Percentiles rank a stretch among this genome's conserved stretches.
Conservation (phyloP, 2,113 vertebrate genomes). For the Chaenogobius annularis region DNA sequence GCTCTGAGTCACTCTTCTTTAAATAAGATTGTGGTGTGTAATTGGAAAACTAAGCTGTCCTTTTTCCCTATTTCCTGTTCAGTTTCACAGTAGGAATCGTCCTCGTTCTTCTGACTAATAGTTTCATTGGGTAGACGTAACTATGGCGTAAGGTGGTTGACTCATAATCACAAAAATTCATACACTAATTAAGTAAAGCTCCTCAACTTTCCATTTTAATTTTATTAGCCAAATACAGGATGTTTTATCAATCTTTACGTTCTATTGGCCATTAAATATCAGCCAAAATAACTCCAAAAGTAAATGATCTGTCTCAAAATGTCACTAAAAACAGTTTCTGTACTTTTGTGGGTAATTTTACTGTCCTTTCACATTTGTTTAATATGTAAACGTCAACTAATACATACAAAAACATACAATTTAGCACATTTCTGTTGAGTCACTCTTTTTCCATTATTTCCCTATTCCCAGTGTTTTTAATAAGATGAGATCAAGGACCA, state of each 20-base stretch:
- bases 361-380: neutral
- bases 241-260: neutral
- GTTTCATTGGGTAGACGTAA: neutral
- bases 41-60: slow-evolving; percentile 38
- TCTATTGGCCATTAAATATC: neutral
- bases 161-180: neutral
- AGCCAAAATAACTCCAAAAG: too few species aligned
- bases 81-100: neutral
- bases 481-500: too few species aligned
- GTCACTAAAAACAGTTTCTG: too few species aligned
- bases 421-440: too few species aligned
- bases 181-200: neutral
- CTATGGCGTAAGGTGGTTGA: neutral
- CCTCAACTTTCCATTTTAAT: neutral
- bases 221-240: neutral
- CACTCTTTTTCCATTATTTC: too few species aligned
- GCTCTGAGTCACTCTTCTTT: slow-evolving; percentile 57
- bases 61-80: slow-evolving; percentile 5
- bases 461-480: too few species aligned
- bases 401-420: too few species aligned
- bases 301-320: too few species aligned
- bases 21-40: slow-evolving; percentile 39
- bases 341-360: too few species aligned
- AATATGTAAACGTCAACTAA: too few species aligned
- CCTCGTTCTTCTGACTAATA: neutral